Conservation (phyloP, 2,113 vertebrate species). For the Sebastes fasciatus region DNA sequence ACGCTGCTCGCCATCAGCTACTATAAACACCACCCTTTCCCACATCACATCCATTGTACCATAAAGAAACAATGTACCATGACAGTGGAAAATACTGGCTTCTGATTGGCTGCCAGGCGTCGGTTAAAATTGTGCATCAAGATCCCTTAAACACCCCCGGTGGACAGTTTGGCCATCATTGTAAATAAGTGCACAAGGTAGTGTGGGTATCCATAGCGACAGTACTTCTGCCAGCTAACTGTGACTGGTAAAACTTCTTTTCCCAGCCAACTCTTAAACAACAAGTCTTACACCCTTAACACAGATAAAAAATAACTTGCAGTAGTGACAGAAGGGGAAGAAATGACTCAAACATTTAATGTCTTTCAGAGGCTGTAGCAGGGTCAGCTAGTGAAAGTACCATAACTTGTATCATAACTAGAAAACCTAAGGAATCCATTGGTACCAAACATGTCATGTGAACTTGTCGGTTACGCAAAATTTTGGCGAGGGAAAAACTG, state of each 20-base stretch:
- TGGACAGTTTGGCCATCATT: neutral
- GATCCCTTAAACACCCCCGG: neutral
- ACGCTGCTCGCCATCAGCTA: conserved; percentile 33
- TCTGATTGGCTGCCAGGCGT: conserved; percentile 11
- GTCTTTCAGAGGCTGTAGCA: neutral
- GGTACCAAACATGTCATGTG: too few species aligned
- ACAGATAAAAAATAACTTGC: neutral
- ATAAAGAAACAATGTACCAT: conserved; percentile 38
- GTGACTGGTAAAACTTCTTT: neutral
- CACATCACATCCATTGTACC: conserved; percentile 34
- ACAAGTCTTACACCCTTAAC: neutral
- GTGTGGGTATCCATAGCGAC: neutral
- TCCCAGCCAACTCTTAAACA: neutral
- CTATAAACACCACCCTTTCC: conserved; percentile 42
- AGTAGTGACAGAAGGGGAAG: neutral
- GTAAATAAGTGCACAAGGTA: conserved; percentile 7
- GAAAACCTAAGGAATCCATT: too few species aligned
- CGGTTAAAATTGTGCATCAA: neutral
- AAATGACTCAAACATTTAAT: neutral
- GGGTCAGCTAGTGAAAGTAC: neutral
- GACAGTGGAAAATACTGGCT: neutral
- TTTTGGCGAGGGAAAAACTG: too few species aligned
- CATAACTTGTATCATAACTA: too few species aligned
- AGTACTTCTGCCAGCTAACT: neutral
- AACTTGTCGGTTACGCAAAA: too few species aligned